Base-by-base conservation (phyloP, 1,140 invertebrate genomes). In the Sitophilus oryzae region DNA sequence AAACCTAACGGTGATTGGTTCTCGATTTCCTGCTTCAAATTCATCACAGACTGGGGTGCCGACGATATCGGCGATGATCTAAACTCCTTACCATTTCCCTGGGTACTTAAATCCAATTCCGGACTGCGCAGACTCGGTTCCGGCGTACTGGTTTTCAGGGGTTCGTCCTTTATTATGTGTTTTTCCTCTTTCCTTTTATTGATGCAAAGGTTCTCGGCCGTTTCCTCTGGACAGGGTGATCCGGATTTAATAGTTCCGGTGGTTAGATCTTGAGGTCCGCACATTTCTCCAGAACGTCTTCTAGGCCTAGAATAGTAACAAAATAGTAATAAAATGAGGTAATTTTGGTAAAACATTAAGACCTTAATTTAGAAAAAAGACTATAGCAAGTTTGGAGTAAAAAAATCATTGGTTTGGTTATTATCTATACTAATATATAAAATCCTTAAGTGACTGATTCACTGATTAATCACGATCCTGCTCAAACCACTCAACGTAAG, bases 221-320 rank as follows among this genome's bases (percentile, higher is more conserved):
- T 64, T 38, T 67, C 66, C 52, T 66, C 68, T 0, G 51, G 51
- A 3, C 35, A 70, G 4, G 53, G 54, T n/a, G 49, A 56, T 4
- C 10, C n/a, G 11, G 56, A 30, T 47, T 61, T 57, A 6, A 18
- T 3, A 18, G 25, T 3, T 10, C 22, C 36, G 3, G 56, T 75
- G 45, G 48, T 74, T 59, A 73, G 72, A 66, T 85, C 83, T 63
- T 84, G 83, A 3, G 83, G 79, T 1, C 80, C 74, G 57, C 77
- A 70, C 18, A 80, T 53, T 60, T 91, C 89, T 0, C 88, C 88
- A 0, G 88, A 91, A 60, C 89, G 78, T 59, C 89, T 75, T 16
- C 89, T 70, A 1, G 89, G 89, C 10, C 89, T 56, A 11, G 11
- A 11, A 11, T 6, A 11, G 11, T 30, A 30, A 30, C 11, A 6